Conservation (phyloP, 2,113 vertebrate species). For the Etheostoma cragini region DNA sequence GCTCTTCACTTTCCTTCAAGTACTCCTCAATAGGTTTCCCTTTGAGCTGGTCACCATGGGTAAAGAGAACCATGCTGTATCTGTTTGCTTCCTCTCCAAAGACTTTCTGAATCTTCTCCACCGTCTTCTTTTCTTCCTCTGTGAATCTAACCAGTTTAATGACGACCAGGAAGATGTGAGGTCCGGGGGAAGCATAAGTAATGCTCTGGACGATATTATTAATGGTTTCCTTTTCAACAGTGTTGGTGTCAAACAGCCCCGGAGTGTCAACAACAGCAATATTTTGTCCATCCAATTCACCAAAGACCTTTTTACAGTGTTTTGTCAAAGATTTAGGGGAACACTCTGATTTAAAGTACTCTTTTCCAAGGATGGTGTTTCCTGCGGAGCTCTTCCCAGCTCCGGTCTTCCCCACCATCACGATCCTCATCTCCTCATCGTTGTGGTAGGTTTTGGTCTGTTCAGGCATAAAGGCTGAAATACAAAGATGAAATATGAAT, state of each 20-base stretch:
- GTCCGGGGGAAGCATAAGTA: conserved; percentile 12
- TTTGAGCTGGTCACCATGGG: conserved; percentile 6
- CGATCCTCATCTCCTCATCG: background rate
- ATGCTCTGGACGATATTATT: background rate
- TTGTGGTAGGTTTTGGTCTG: background rate
- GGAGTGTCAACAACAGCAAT: conserved; percentile 18
- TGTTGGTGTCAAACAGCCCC: background rate
- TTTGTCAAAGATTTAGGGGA: background rate
- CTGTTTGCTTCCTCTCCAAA: conserved; percentile 7
- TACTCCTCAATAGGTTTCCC: background rate
- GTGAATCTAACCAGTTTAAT: conserved; percentile 18
- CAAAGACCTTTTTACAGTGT: rapidly evolving
- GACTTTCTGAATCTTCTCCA: conserved; percentile 1
- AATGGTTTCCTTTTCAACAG: background rate
- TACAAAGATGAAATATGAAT: too few relatives aligned
- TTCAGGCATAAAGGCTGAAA: too few relatives aligned
- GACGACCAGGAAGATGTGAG: conserved; percentile 8
- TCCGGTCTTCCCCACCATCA: conserved; percentile 16
- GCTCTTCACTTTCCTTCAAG: background rate
- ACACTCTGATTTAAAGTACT: background rate
- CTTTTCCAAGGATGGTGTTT: conserved; percentile 4
- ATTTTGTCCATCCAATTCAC: background rate
- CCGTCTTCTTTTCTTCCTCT: background rate
- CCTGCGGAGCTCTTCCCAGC: conserved; percentile 4
- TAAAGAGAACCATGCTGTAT: conserved; percentile 40